Base-by-base conservation (phyloP, 1,140 invertebrate species). In the Forficula auricularia region DNA sequence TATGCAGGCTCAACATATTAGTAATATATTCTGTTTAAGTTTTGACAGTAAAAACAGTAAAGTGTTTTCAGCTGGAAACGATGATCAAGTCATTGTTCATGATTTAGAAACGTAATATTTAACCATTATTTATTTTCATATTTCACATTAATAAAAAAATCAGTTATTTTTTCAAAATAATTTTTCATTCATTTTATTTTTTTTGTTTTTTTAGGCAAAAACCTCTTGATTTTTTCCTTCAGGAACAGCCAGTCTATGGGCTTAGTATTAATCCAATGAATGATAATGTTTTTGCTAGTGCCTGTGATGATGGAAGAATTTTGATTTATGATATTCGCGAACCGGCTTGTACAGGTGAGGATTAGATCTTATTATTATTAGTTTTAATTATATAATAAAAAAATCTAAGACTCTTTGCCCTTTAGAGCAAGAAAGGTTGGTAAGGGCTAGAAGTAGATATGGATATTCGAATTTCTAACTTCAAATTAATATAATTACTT, bases 21-120 rank as follows among this genome's bases (percentile, higher is more conserved):
- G 87, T 54, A 95, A 95, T 60, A 90, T 96, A 47, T 95, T 95
- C 60, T 89, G 86, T 55, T 66, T 95, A 8, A 82, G 77, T 19
- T 87, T 91, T 53, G 82, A 89, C 51, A 75, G 66, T 48, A 67
- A 70, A 32, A 86, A 84, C 55, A 68, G 71, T 18, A 81, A 77
- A 58, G 73, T 94, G 50, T 88, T 87, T 59, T 95, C 90, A 22
- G 90, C 84, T 44, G 89, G 88, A 38, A 94, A 94, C 66, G 90
- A 95, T 68, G 84, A 91, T 57, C 77, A 87, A 66, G 86, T 92
- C 33, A 80, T 87, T 43, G 72, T 85, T n/a, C 86, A 90, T 59
- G 82, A 89, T 63, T 60, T 79, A 40, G 53, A 58, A 57, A 85
- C 78, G 80, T 86, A 71, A 73, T n/a, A 69, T 60, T 45, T 19